Base-by-base conservation (phyloP, 2,888 invertebrate species). In the Epistrophe eligans region DNA sequence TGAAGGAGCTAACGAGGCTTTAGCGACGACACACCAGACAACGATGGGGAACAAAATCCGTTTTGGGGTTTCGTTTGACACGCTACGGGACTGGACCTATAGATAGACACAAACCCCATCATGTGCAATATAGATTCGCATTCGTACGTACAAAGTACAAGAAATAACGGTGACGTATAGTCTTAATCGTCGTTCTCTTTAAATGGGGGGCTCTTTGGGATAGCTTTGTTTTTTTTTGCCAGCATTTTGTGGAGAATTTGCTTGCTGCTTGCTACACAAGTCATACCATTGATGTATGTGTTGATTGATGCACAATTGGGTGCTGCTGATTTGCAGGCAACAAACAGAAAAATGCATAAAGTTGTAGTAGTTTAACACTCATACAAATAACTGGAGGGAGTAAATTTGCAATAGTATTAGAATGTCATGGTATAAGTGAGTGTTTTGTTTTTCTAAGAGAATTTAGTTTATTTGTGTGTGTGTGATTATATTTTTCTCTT, bases 41-140 rank as follows among this genome's bases (percentile, higher is more conserved):
- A 82, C 88, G 89, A 88, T 85, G 89, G 88, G 84, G 88, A 89
- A 88, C 87, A 84, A 89, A 89, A 88, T 89, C 77, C 83, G 84
- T 88, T 88, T 89, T 89, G 88, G 85, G 85, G 81, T 85, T 83
- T 83, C 60, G 87, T 79, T 83, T 87, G 87, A 73, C 79, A 79
- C 83, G 66, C 74, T 72, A 82, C 79, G 79, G 83, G 79, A 82
- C 83, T 83, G 82, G 50, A 70, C 50, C 43, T 62, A 62, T 52
- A 55, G 55, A 62, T 52, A 55, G 55, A 40, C 52, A 28, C n/a
- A 24, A 40, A 48, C 48, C 17, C 43, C 71, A 60, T 82, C 71
- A 60, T 82, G 73, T 87, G 82, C 82, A 87, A 71, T 82, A 62
- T 60, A 74, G 73, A 50, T 81, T 62, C 85, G 28, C 77, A 74